A percentile compares a stretch with the other conserved stretches of the same genome.
phyloP scores from a whole-genome alignment of 2,113 vertebrate species.

The Microtus richardsoni region DNA sequence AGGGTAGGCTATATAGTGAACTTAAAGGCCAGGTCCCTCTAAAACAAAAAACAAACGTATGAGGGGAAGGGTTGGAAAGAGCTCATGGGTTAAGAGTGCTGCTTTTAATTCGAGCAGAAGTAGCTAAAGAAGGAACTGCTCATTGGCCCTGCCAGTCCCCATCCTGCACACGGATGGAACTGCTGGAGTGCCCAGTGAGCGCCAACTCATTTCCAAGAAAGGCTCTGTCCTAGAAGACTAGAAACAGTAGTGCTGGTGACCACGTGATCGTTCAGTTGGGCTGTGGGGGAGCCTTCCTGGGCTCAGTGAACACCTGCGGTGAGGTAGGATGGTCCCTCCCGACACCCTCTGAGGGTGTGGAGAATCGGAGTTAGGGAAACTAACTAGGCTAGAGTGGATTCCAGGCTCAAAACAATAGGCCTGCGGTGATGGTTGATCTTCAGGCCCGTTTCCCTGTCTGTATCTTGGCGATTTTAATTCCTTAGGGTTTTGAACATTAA shows the following conservation, averaged over 20 bases:
- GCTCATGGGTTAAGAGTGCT: neutral
- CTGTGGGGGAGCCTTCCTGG: neutral
- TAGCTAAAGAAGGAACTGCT: neutral
- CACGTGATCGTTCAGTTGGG: no score
- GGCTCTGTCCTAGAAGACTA: neutral
- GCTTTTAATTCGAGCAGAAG: neutral
- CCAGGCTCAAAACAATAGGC: constrained; percentile 2
- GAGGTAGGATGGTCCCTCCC: neutral
- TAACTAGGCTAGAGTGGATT: neutral
- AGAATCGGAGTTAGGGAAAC: neutral
- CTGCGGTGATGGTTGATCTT: constrained; percentile 5
- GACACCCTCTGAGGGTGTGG: neutral
- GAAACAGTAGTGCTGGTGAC: neutral
- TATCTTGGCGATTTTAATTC: neutral
- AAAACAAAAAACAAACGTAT: neutral
- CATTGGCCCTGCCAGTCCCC: neutral
- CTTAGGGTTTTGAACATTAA: constrained; percentile 17
- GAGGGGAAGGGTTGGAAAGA: neutral
- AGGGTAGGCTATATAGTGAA: neutral
- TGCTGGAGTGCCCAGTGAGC: neutral
- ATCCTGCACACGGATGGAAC: neutral
- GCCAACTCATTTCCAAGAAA: neutral
- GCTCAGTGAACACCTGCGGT: neutral
- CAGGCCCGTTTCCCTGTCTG: neutral
- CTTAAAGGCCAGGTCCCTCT: neutral